Conservation (phyloP, 1,140 invertebrate species). For the Holcopasites calliopsidis region DNA sequence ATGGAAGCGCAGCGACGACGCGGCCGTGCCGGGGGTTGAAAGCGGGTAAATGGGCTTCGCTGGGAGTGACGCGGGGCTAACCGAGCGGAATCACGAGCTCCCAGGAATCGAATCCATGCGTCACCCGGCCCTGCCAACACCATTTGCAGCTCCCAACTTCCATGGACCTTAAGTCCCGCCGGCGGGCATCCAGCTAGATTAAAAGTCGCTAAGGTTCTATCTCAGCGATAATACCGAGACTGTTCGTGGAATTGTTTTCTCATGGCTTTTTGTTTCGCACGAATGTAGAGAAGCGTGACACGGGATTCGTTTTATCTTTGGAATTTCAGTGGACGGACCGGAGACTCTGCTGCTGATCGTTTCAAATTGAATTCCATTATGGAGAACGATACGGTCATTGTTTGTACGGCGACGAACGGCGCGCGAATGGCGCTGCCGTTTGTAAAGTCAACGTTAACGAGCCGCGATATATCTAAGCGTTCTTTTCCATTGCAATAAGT, state of each 20-base stretch:
- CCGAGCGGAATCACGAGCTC: conserved; percentile 80
- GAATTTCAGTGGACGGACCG: not conserved
- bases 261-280: not conserved
- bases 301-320: not conserved
- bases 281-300: not conserved
- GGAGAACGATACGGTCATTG: not conserved
- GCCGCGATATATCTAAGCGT: conserved; percentile 1
- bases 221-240: too few species aligned
- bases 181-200: conserved; percentile 41
- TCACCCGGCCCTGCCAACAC: conserved; percentile 79
- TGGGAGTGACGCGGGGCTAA: conserved; percentile 80
- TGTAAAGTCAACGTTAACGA: conserved; percentile 2
- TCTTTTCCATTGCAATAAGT: not conserved
- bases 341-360: conserved; percentile 4
- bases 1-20: conserved; percentile 39
- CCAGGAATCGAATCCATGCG: conserved; percentile 80
- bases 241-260: too few species aligned
- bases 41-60: conserved; percentile 76
- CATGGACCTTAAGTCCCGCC: conserved; percentile 55
- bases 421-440: not conserved
- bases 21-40: conserved; percentile 45
- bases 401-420: conserved; percentile 7
- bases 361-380: conserved; percentile 28
- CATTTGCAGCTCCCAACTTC: conserved; percentile 76
- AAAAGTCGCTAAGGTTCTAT: conserved; percentile 34